Evolutionary conservation across 2,113 vertebrate species (phyloP).

Genomic region (Scortum barcoo): DNA sequence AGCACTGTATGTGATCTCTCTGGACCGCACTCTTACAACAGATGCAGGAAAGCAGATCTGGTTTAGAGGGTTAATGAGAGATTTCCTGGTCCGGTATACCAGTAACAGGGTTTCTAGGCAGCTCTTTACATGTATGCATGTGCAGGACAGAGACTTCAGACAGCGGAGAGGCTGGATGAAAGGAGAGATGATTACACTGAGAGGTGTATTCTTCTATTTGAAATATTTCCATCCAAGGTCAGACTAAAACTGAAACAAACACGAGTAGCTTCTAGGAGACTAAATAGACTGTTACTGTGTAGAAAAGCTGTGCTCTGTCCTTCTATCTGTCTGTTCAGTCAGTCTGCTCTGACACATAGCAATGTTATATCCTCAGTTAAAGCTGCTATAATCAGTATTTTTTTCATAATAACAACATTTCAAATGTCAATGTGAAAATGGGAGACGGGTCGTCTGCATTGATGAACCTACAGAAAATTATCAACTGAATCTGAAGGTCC

Average conservation of each 20-base stretch:
- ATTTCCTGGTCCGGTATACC: not conserved
- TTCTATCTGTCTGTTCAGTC: not conserved
- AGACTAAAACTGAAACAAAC: not conserved
- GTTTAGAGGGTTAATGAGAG: not conserved
- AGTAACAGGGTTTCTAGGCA: not conserved
- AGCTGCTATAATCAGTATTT: too few species aligned
- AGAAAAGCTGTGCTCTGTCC: not conserved
- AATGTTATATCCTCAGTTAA: too few species aligned
- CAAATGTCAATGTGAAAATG: too few species aligned
- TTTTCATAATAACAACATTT: too few species aligned
- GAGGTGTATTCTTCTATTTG: not conserved
- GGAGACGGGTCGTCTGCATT: too few species aligned
- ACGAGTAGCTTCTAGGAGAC: not conserved
- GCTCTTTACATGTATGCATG: not conserved
- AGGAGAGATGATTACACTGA: not conserved
- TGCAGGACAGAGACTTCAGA: not conserved
- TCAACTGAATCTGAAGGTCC: too few species aligned
- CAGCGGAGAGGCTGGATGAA: not conserved
- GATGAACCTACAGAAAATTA: too few species aligned
- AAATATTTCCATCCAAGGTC: not conserved
- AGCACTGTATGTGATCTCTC: not conserved
- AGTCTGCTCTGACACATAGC: too few species aligned
- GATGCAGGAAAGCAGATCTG: not conserved
- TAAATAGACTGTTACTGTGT: too few species aligned
- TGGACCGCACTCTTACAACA: not conserved